phyloP scores from a whole-genome alignment of 2,113 vertebrate genomes.

The Micromys minutus region DNA sequence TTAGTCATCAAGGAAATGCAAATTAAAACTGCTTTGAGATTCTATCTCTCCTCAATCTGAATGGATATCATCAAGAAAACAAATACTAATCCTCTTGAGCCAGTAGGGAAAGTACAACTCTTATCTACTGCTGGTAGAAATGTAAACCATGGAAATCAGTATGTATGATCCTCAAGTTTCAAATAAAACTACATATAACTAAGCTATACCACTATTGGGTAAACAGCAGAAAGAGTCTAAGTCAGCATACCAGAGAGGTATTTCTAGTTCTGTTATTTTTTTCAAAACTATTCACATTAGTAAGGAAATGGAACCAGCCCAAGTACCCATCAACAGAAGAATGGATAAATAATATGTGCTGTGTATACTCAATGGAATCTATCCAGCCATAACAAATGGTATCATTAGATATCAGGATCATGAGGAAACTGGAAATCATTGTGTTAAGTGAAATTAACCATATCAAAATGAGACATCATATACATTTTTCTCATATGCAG shows the following conservation, averaged over 20 bases:
- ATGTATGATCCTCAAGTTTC: not conserved
- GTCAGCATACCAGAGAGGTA: not conserved
- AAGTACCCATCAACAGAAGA: not conserved
- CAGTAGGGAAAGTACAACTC: not conserved
- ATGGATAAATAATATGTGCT: not conserved
- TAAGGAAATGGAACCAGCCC: not conserved
- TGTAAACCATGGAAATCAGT: not conserved
- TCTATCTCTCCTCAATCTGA: not conserved
- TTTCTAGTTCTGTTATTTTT: not conserved
- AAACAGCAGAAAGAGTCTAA: not conserved
- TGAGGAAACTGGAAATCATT: not conserved
- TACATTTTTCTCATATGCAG: not conserved
- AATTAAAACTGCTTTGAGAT: not conserved
- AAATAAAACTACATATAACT: not conserved
- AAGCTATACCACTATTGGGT: not conserved
- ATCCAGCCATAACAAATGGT: not conserved
- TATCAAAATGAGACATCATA: not conserved
- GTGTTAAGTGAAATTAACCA: not conserved
- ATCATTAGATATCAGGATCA: not conserved
- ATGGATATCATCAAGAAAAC: not conserved
- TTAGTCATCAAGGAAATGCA: not conserved
- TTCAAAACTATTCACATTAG: not conserved
- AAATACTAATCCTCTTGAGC: not conserved
- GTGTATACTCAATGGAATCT: not conserved
- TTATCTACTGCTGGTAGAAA: not conserved